Percentiles rank a stretch among this genome's conserved stretches.
These are phyloP conservation scores for Tarsius wallacei DNA, from an alignment of 2,797 vertebrate species.

Conservation along the genomic window DNA sequence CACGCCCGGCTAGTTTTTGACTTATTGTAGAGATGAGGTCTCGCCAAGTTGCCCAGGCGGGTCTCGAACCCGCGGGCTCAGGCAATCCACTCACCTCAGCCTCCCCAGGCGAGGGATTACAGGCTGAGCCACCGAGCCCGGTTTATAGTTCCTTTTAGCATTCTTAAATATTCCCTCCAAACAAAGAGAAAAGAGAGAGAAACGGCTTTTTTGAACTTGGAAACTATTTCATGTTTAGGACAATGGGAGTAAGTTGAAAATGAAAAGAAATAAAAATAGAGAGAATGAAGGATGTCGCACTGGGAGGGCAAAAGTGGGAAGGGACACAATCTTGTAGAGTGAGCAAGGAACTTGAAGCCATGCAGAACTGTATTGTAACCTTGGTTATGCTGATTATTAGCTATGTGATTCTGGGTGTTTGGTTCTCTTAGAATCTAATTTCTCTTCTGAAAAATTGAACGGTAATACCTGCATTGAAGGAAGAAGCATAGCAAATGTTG, in stretches of 20 bases:
- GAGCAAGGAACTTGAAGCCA: not conserved
- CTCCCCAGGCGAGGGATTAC: no score
- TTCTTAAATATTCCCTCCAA: constrained; percentile 52
- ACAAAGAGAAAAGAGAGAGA: not conserved
- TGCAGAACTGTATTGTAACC: not conserved
- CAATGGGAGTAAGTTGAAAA: not conserved
- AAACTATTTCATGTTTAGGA: constrained; percentile 7
- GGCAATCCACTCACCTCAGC: no score
- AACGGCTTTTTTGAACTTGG: not conserved
- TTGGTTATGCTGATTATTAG: not conserved
- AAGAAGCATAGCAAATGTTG: not conserved
- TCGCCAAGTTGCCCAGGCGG: no score
- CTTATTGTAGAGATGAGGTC: no score
- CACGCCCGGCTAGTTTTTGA: no score
- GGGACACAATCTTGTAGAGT: not conserved
- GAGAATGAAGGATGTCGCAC: not conserved
- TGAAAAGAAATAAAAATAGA: not conserved
- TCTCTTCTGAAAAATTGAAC: not conserved
- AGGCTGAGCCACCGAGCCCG: no score
- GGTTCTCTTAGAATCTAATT: not conserved
- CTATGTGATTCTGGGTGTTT: not conserved
- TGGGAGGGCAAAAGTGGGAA: not conserved
- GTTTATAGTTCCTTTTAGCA: no score
- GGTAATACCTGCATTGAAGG: not conserved
- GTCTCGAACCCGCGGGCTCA: no score